phyloP scores from a whole-genome alignment of 1,140 invertebrate species.

The Macrobrachium nipponense region DNA sequence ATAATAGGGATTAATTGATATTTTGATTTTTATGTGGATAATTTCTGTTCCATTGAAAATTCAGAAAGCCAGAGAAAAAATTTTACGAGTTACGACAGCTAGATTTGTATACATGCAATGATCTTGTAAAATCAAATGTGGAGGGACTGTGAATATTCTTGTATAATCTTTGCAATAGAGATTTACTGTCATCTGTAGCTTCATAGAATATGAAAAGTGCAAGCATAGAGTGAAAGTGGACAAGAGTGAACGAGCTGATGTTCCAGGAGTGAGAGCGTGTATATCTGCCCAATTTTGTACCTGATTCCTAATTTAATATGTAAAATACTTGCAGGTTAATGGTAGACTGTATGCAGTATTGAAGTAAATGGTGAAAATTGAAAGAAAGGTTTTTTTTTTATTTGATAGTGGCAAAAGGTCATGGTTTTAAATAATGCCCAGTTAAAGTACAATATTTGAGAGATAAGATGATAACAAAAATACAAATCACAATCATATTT shows the following conservation, averaged over 20 bases:
- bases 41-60: slow-evolving; percentile 9
- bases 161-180: slow-evolving; percentile 47
- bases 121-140: slow-evolving; percentile 54
- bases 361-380: slow-evolving; percentile 35
- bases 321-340: slow-evolving; percentile 42
- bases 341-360: slow-evolving; percentile 26
- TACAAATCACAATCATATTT: too few species aligned
- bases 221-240: slow-evolving; percentile 25
- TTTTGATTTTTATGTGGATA: too few species aligned
- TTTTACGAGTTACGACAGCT: slow-evolving; percentile 34
- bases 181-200: slow-evolving; percentile 50
- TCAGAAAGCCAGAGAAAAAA: slow-evolving; percentile 45
- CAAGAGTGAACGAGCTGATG: slow-evolving; percentile 7
- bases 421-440: slow-evolving; percentile 32
- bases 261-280: slow-evolving; percentile 23
- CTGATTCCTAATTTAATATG: slow-evolving; percentile 60
- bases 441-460: slow-evolving; percentile 48
- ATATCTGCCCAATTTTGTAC: slow-evolving; percentile 59
- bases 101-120: slow-evolving; percentile 46
- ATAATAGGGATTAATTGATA: too few species aligned
- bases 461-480: too few species aligned
- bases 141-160: slow-evolving; percentile 41
- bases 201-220: slow-evolving; percentile 33
- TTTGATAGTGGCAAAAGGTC: slow-evolving; percentile 1
- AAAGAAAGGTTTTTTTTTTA: slow-evolving; percentile 16